Percentiles rank a stretch among this genome's conserved stretches.
Evolutionary conservation across 2,888 invertebrate species (phyloP).

Genomic region (Bimastos eiseni): DNA sequence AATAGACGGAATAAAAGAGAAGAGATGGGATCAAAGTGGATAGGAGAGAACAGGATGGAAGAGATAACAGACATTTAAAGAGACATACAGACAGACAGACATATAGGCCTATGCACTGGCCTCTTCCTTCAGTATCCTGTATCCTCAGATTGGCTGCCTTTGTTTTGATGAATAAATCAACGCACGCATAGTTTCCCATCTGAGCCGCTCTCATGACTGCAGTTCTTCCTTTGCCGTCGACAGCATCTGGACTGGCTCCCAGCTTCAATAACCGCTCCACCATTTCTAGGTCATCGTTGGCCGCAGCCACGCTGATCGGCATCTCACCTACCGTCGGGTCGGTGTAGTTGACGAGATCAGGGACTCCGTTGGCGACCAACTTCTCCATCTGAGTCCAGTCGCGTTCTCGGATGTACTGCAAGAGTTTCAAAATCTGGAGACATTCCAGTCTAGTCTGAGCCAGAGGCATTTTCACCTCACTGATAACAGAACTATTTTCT

Average conservation of each 20-base stretch:
- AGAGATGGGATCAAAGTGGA: background rate
- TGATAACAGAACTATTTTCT: background rate
- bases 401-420: conserved; percentile 60
- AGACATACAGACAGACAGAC: background rate
- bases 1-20: background rate
- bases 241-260: conserved; percentile 62
- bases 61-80: background rate
- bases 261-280: conserved; percentile 58
- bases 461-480: conserved; percentile 53
- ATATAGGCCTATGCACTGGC: conserved; percentile 41
- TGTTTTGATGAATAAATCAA: conserved; percentile 55
- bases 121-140: conserved; percentile 59
- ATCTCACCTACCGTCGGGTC: conserved; percentile 55
- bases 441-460: conserved; percentile 58
- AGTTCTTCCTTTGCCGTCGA: conserved; percentile 57
- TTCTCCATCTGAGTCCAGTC: conserved; percentile 59
- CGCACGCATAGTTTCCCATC: conserved; percentile 60
- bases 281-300: conserved; percentile 60
- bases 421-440: conserved; percentile 60
- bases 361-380: conserved; percentile 58
- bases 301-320: conserved; percentile 58
- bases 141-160: conserved; percentile 56
- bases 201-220: conserved; percentile 61
- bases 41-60: background rate
- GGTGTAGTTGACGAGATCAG: conserved; percentile 61